phyloP scores from a whole-genome alignment of 2,888 invertebrate species.

The Odiellus spinosus region DNA sequence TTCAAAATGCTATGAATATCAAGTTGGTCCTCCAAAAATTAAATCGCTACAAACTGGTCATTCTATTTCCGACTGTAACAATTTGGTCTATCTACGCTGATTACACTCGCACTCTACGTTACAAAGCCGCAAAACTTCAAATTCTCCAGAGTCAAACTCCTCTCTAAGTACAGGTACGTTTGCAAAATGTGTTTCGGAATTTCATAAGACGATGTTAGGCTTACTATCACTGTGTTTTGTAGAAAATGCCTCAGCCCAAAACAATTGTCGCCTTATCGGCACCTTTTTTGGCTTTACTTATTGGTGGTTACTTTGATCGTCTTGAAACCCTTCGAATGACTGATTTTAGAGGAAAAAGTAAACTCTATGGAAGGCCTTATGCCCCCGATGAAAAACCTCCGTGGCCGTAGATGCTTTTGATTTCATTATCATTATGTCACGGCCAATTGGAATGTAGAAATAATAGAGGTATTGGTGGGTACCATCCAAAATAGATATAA shows the following conservation, averaged over 20 bases:
- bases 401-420: neutral
- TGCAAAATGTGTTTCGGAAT: too few relatives aligned
- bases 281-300: too few relatives aligned
- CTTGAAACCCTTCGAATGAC: slow-evolving; percentile 4
- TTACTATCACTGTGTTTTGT: too few relatives aligned
- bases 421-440: neutral
- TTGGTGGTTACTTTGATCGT: slow-evolving; percentile 3
- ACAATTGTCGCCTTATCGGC: too few relatives aligned
- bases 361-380: slow-evolving; percentile 1
- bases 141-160: neutral
- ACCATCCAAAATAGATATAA: too few relatives aligned
- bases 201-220: too few relatives aligned
- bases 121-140: slow-evolving; percentile 40
- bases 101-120: slow-evolving; percentile 51
- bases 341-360: slow-evolving; percentile 5
- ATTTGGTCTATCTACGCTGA: slow-evolving; percentile 48
- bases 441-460: too few relatives aligned
- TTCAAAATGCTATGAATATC: too few relatives aligned
- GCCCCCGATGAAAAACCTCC: slow-evolving; percentile 2
- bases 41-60: slow-evolving; percentile 47
- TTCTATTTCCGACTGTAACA: slow-evolving; percentile 47
- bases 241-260: too few relatives aligned
- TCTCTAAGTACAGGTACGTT: too few relatives aligned
- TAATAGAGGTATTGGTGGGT: too few relatives aligned
- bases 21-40: slow-evolving; percentile 22